Evolutionary conservation across 2,797 vertebrate genomes (phyloP), one percentile per base, ranked within the genome.

Genomic region (Paramormyrops hopkinsi): DNA sequence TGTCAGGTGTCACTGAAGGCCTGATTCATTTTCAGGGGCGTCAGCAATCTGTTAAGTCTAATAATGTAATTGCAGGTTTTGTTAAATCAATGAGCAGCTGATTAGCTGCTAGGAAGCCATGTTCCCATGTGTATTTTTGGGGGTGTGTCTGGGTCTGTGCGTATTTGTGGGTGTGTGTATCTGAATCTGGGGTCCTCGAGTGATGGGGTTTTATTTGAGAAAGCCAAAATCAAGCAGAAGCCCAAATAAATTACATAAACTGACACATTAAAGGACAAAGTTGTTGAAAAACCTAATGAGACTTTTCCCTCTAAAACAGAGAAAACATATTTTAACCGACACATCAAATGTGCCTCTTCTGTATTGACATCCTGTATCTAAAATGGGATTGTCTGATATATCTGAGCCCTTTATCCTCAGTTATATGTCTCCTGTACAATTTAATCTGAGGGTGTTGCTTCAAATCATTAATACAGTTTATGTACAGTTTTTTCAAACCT

Each of bases 121-220:
- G 14, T 76, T 76, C 33, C 69, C 62, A 33, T 76, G 33, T 76
- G 33, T 33, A 69, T 69, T 92, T 91, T 29, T 41, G 88, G 25
- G 25, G 1, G 25, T 4, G 65, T 12, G 29, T 69, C 3, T 69
- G 33, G 12, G 33, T 76, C 33, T 37, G 25, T 37, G 33, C 69
- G 0, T 76, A 51, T 89, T 62, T 90, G 88, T 93, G 25, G 17
- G 86, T 62, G 76, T 46, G 88, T 25, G 29, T 90, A 17, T 41
- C 33, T 76, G 33, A 41, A 41, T 76, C 69, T 76, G 33, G 14
- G 69, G 69, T 76, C 69, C 69, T 76, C 12, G 33, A 76, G 73
- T 44, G 33, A 79, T 79, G 33, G 62, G 62, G 3, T 33, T 69
- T 79, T 79, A 14, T 79, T 19, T 41, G 37, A 79, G 17, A 44